These are phyloP conservation scores for Iphiclides podalirius DNA, from an alignment of 2,888 invertebrate genomes.

Conservation along the genomic window DNA sequence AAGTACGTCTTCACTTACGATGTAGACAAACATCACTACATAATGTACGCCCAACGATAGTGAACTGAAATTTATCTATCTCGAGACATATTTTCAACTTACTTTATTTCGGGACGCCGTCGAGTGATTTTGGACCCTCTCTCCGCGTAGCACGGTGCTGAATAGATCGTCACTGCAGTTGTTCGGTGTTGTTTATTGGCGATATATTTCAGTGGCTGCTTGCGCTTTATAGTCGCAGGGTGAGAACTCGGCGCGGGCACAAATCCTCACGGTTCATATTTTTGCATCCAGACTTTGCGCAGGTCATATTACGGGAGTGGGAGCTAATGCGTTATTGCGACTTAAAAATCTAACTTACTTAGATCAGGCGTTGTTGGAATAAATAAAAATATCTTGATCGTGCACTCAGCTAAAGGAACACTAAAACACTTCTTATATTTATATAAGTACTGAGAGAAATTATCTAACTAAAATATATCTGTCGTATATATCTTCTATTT, in stretches of 20 bases:
- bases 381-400: too few relatives aligned
- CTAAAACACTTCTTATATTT: too few relatives aligned
- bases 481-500: too few relatives aligned
- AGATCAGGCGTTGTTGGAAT: too few relatives aligned
- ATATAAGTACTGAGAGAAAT: too few relatives aligned
- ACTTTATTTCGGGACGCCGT: constrained; percentile 43
- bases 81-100: constrained; percentile 49
- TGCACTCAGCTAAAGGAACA: too few relatives aligned
- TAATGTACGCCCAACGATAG: constrained; percentile 47
- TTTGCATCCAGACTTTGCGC: constrained; percentile 35
- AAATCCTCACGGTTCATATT: constrained; percentile 59
- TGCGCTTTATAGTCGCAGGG: constrained; percentile 45
- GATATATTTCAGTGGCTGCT: constrained; percentile 53
- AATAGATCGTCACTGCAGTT: constrained; percentile 17
- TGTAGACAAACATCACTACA: constrained; percentile 5
- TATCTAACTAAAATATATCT: too few relatives aligned
- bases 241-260: constrained; percentile 37
- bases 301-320: constrained; percentile 7
- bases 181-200: constrained; percentile 52
- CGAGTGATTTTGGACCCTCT: constrained; percentile 34
- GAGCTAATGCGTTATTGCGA: neutral
- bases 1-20: neutral
- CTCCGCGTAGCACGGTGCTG: constrained; percentile 28
- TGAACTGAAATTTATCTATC: constrained; percentile 50
- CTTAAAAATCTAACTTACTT: neutral